Evolutionary conservation across 2,888 invertebrate species (phyloP), one percentile per base, ranked within the genome.

Genomic region (Allophyes oxyacanthae): DNA sequence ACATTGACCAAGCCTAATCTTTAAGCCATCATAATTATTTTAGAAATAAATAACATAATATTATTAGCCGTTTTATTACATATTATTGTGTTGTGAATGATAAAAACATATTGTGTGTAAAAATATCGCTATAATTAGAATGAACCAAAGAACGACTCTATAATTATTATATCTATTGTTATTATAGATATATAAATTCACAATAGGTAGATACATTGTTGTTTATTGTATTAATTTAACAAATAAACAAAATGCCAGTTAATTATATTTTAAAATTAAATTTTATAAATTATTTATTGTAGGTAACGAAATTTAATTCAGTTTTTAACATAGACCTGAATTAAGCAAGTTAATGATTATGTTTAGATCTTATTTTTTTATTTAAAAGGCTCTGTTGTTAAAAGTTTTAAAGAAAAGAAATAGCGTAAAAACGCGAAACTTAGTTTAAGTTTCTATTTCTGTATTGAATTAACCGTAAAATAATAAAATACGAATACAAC

Each of bases 1-100:
- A 5, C 59, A 40, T 20, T 58, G 73, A 72, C 57, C 64, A 32
- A 15, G 2, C 13, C 37, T 30, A 48, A 61, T 10, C 26, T 51
- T 51, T 20, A 33, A 9, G 20, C 43, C n/a, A 37, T 32, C 48
- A 49, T 44, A 14, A 10, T 30, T 36, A 45, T 54, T 57, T 25
- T 33, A n/a, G 14, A 42, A 15, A 8, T 13, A 56, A 56, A 56
- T 62, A 45, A 45, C 11, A n/a, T 37, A 43, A 55, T 59, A n/a
- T 43, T 25, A 41, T 26, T 13, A 20, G 20, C 34, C 6, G 28
- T 11, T 41, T 41, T 28, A 41, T 28, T 41, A 28, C n/a, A n/a
- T 7, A 8, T 14, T 43, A 36, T 11, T 52, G 37, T 28, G 15
- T 15, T 25, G 11, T 8, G n/a, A 33, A 43, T 20, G 8, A 20